Conservation (phyloP, 2,888 invertebrate species). For the Cephus spinipes region DNA sequence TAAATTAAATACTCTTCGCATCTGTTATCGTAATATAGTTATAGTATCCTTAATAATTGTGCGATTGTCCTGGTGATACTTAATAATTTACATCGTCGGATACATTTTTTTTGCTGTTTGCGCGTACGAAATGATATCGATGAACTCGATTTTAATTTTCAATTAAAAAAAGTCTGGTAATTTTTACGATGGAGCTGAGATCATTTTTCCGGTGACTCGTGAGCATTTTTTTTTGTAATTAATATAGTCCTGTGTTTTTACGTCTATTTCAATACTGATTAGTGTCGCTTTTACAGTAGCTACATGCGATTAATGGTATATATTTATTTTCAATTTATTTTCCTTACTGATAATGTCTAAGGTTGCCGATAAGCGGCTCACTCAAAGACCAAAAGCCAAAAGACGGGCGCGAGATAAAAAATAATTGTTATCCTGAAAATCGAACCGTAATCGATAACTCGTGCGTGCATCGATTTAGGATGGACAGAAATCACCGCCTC, state of each 20-base stretch:
- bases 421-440: neutral
- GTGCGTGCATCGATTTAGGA: neutral
- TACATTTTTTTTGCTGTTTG: too few relatives aligned
- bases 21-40: neutral
- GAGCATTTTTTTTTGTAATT: too few relatives aligned
- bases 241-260: too few relatives aligned
- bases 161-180: neutral
- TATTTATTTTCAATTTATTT: neutral
- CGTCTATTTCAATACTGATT: neutral
- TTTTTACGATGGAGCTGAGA: neutral
- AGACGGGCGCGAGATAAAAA: neutral
- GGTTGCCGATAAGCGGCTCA: neutral
- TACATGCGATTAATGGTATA: neutral
- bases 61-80: slow-evolving; percentile 1
- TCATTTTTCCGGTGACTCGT: too few relatives aligned
- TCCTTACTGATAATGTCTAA: neutral
- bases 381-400: neutral
- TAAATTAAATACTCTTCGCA: slow-evolving; percentile 17
- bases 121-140: too few relatives aligned
- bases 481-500: neutral
- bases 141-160: neutral
- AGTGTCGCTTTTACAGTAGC: neutral
- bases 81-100: neutral
- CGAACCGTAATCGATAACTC: neutral
- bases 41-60: slow-evolving; percentile 9